A percentile compares a stretch with the other conserved stretches of the same genome.
Evolutionary conservation across 1,140 invertebrate genomes (phyloP).

Genomic region (Oreohelix idahoensis): DNA sequence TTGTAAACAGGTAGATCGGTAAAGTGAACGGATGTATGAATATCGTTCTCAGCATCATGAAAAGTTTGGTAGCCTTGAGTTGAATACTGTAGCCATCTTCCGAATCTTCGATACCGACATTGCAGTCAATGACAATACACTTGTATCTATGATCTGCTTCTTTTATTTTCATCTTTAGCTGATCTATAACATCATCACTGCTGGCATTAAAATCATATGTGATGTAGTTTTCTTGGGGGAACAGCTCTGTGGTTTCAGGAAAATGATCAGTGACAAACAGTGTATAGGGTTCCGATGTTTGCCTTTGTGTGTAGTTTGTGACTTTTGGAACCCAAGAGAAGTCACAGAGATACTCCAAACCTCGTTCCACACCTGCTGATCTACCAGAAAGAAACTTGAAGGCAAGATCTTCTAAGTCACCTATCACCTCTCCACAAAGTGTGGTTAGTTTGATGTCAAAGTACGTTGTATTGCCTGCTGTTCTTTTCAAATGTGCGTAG

Average conservation of each 20-base stretch:
- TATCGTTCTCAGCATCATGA: constrained; percentile 26
- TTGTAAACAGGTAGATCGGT: constrained; percentile 38
- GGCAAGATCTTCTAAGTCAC: constrained; percentile 42
- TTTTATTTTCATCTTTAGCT: constrained; percentile 8
- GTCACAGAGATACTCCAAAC: constrained; percentile 26
- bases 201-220: constrained; percentile 10
- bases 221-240: neutral
- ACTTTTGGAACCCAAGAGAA: too few species aligned
- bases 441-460: constrained; percentile 49
- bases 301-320: neutral
- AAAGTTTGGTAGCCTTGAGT: constrained; percentile 9
- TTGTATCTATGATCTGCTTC: neutral
- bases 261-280: constrained; percentile 29
- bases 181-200: neutral
- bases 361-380: constrained; percentile 28
- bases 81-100: constrained; percentile 26
- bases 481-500: constrained; percentile 30
- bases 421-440: constrained; percentile 50
- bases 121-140: constrained; percentile 22
- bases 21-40: constrained; percentile 13
- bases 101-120: constrained; percentile 9
- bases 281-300: neutral
- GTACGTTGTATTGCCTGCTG: constrained; percentile 25
- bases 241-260: neutral
- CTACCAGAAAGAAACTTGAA: constrained; percentile 30